A percentile compares a stretch with the other conserved stretches of the same genome.
Conservation (phyloP, 2,113 vertebrate species). For the Tupaia chinensis region DNA sequence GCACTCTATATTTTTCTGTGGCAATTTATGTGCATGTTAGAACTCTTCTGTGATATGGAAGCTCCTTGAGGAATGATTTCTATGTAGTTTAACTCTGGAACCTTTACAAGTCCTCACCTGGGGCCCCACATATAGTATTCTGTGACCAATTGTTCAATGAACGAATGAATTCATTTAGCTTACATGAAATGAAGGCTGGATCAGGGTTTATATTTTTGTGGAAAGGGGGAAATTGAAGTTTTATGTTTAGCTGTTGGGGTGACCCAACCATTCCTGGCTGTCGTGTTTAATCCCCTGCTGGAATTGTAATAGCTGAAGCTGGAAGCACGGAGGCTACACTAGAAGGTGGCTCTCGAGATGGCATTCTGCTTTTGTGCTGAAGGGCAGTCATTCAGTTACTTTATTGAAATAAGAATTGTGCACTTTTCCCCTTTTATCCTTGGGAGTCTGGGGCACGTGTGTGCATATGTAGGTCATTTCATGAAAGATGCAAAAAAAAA, state of each 20-base stretch:
- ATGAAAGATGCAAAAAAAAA: background rate
- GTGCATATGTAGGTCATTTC: constrained; percentile 1
- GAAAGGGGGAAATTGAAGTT: background rate
- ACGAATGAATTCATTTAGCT: constrained; percentile 12
- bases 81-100: constrained; percentile 1
- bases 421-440: background rate
- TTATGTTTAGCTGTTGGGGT: background rate
- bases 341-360: background rate
- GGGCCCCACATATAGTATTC: background rate
- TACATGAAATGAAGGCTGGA: constrained; percentile 2
- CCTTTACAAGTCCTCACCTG: background rate
- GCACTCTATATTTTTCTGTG: background rate
- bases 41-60: constrained; percentile 1
- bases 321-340: background rate
- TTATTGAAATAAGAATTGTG: background rate
- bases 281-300: background rate
- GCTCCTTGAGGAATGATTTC: background rate
- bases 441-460: constrained; percentile 1
- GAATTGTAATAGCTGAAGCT: background rate
- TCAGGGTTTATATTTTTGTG: background rate
- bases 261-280: background rate
- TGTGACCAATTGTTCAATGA: background rate
- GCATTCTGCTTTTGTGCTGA: constrained; percentile 10
- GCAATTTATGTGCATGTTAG: background rate
- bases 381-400: constrained; percentile 30